Percentiles rank a stretch among this genome's conserved stretches.
phyloP scores from a whole-genome alignment of 2,888 invertebrate species.

The Lepidochitona cinerea region DNA sequence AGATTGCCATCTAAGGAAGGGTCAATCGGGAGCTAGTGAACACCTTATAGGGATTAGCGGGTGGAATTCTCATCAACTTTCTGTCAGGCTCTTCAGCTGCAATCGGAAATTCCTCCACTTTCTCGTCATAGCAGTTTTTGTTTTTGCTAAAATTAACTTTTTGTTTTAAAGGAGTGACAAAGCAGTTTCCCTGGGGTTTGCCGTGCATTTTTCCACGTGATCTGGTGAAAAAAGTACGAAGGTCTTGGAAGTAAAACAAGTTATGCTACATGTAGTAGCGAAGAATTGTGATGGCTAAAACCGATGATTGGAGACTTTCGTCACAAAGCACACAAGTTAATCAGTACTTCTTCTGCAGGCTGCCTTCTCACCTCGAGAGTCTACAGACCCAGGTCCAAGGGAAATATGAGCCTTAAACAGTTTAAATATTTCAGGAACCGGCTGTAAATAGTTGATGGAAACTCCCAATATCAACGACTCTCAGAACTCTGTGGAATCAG shows the following conservation, averaged over 20 bases:
- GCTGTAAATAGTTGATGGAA: constrained; percentile 6
- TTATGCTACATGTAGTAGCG: not conserved
- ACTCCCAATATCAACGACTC: not conserved
- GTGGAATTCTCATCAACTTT: too few species aligned
- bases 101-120: too few species aligned
- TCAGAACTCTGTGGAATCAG: not conserved
- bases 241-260: not conserved
- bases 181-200: too few species aligned
- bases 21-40: not conserved
- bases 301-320: not conserved
- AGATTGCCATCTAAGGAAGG: not conserved
- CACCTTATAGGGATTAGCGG: not conserved
- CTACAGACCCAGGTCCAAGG: not conserved
- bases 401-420: not conserved
- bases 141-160: too few species aligned
- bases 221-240: too few species aligned
- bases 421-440: constrained; percentile 7
- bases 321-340: not conserved
- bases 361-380: not conserved
- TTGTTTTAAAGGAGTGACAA: too few species aligned
- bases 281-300: not conserved
- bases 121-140: too few species aligned
- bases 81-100: too few species aligned
- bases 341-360: not conserved
- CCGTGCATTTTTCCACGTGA: too few species aligned